Percentiles rank a stretch among this genome's conserved stretches.
Evolutionary conservation across 2,113 vertebrate species (phyloP).

Genomic region (Pangasianodon hypophthalmus): DNA sequence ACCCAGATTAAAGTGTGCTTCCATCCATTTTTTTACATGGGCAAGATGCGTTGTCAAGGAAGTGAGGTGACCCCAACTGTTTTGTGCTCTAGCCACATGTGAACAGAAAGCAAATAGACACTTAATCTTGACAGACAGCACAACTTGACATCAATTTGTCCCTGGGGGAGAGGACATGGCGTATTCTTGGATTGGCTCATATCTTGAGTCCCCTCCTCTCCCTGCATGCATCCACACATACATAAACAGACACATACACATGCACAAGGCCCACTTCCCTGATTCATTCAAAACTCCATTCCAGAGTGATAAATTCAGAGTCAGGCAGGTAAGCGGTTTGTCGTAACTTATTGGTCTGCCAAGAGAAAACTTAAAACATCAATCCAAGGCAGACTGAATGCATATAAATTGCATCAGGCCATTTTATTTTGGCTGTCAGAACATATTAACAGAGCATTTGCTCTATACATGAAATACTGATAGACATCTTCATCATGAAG

Average conservation of each 20-base stretch:
- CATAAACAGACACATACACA: not conserved
- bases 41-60: constrained; percentile 5
- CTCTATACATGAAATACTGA: constrained; percentile 32
- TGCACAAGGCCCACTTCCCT: constrained; percentile 12
- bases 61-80: constrained; percentile 74
- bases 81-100: constrained; percentile 81
- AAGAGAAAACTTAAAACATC: not conserved
- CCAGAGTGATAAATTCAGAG: constrained; percentile 65
- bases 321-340: constrained; percentile 53
- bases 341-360: constrained; percentile 45
- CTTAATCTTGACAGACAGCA: constrained; percentile 89
- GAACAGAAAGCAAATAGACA: constrained; percentile 84
- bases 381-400: not conserved
- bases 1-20: constrained; percentile 81
- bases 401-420: not conserved
- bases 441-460: constrained; percentile 2
- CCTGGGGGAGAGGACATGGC: constrained; percentile 70
- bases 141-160: constrained; percentile 88
- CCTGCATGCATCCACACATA: not conserved
- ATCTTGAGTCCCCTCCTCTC: constrained; percentile 16
- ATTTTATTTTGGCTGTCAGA: constrained; percentile 4
- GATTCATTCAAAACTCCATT: constrained; percentile 48
- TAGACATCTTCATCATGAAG: constrained; percentile 34
- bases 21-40: constrained; percentile 47
- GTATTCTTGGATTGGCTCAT: constrained; percentile 54